Evolutionary conservation across 2,113 vertebrate genomes (phyloP), one percentile per base, ranked within the genome.

Genomic region (Neogale vison): DNA sequence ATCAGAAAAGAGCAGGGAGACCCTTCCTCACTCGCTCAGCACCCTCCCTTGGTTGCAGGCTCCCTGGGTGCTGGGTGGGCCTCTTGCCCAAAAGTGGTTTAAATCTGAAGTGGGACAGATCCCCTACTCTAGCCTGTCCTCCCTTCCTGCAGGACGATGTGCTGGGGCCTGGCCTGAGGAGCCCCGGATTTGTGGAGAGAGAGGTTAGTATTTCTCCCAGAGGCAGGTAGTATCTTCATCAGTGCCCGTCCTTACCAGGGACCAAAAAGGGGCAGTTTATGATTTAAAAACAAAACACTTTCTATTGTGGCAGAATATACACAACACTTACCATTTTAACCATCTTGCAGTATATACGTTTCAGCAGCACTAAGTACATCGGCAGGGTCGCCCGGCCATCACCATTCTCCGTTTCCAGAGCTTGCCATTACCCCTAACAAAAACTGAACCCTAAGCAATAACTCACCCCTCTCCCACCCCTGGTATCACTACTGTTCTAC

Each of bases 41-140:
- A 0, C 18, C 52, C 36, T 29, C 36, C 59, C 20, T 21, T 45
- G 15, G 2, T 10, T 7, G 0, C 1, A 26, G 31, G n/a, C 34
- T 8, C 36, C n/a, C 23, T 42, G 3, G 45, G 69, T 15, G 31
- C 10, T 26, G 8, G 26, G 17, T 59, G 88, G 45, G 34, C n/a
- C 69, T 13, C 65, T 84, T n/a, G 31, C 34, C 21, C 59, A 1
- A 82, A 69, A 45, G 52, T 45, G 74, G 11, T 52, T 89, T 71
- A 72, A 47, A 34, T 42, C 31, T 57, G 74, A 79, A 63, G 26
- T 23, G 12, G 52, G 76, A 29, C 5, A 0, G 20, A n/a, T 82
- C 29, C 24, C 24, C 50, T 57, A 24, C 4, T 67, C 29, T n/a
- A 17, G 10, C 69, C 21, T 13, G 21, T 4, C 36, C 15, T 79